These are phyloP conservation scores for Danaus chrysippus DNA, from an alignment of 2,888 invertebrate species.

Conservation along the genomic window DNA sequence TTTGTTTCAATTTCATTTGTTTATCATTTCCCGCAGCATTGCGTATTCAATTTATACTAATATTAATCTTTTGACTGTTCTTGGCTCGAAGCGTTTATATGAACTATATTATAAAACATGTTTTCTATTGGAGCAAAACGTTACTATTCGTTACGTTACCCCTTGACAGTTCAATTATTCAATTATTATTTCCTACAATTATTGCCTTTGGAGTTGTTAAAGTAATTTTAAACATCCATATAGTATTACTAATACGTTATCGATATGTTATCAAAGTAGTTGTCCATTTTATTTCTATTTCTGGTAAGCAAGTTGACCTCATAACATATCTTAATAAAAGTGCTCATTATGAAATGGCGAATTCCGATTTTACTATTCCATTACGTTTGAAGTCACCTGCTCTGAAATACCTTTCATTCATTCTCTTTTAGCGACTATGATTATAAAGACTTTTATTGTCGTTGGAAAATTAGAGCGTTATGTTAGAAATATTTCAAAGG, in stretches of 20 bases:
- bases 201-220: too few relatives aligned
- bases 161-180: too few relatives aligned
- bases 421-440: background rate
- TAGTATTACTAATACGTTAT: background rate
- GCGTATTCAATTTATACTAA: too few relatives aligned
- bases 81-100: too few relatives aligned
- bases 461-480: background rate
- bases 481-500: background rate
- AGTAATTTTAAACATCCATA: too few relatives aligned
- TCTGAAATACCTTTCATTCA: background rate
- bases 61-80: too few relatives aligned
- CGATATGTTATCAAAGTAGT: background rate
- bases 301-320: background rate
- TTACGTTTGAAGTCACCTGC: constrained; percentile 14
- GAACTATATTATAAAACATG: too few relatives aligned
- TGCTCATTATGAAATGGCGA: constrained; percentile 5
- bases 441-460: background rate
- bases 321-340: constrained; percentile 1
- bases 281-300: background rate
- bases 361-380: constrained; percentile 8
- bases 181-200: too few relatives aligned
- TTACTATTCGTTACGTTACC: too few relatives aligned
- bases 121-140: too few relatives aligned
- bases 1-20: too few relatives aligned
- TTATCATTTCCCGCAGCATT: too few relatives aligned